phyloP scores from a whole-genome alignment of 2,113 vertebrate species.

The Bufo gargarizans region DNA sequence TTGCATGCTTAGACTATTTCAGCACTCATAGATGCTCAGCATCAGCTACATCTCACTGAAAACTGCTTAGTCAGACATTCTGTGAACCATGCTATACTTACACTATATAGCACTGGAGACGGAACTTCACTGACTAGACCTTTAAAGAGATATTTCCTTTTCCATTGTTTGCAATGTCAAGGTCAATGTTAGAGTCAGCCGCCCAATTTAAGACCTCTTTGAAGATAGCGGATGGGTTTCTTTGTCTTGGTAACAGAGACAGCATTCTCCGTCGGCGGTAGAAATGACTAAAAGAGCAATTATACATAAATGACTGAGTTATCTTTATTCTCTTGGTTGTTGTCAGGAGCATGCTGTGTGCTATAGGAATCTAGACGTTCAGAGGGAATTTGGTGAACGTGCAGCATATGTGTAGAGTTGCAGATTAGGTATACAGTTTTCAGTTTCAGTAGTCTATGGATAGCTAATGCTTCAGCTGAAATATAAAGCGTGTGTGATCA shows the following conservation, averaged over 20 bases:
- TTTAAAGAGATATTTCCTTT: conserved; percentile 2
- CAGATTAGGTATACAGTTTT: background rate
- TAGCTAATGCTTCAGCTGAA: background rate
- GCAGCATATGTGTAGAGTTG: background rate
- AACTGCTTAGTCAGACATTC: conserved; percentile 48
- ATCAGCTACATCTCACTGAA: background rate
- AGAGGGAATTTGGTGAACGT: background rate
- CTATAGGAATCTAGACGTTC: background rate
- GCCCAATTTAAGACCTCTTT: background rate
- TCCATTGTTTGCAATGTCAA: conserved; percentile 46
- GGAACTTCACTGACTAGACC: background rate
- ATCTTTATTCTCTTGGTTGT: conserved; percentile 2
- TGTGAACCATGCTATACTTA: background rate
- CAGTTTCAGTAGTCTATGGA: background rate
- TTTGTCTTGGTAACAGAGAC: conserved; percentile 37
- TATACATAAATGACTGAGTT: background rate
- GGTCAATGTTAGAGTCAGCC: conserved; percentile 39
- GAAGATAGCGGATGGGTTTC: conserved; percentile 10
- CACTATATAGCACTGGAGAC: background rate
- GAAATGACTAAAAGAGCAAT: conserved; percentile 11
- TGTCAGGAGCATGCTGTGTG: conserved; percentile 2
- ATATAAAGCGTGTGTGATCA: background rate
- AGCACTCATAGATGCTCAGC: conserved; percentile 5
- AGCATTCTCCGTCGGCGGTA: background rate
- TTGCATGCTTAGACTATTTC: background rate